phyloP scores from a whole-genome alignment of 2,113 vertebrate species.

The Phrynosoma blainvillii region DNA sequence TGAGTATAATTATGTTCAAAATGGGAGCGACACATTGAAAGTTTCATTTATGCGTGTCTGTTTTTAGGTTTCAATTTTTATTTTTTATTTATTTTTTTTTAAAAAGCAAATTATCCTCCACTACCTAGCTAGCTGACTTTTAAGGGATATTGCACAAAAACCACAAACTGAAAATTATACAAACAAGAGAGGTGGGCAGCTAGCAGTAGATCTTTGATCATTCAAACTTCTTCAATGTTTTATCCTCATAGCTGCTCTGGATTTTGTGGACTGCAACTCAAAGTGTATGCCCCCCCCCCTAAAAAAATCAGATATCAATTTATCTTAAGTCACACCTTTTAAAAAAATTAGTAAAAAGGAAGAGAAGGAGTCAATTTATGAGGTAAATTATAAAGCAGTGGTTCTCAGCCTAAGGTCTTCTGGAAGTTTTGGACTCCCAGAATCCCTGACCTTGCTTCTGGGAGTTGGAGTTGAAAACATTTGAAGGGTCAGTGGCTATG shows the following conservation, averaged over 20 bases:
- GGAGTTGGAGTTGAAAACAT: too few relatives aligned
- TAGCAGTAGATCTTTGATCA: not conserved
- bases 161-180: not conserved
- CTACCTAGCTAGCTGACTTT: not conserved
- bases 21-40: not conserved
- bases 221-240: not conserved
- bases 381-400: not conserved
- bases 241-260: not conserved
- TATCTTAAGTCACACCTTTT: too few relatives aligned
- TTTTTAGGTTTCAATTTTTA: not conserved
- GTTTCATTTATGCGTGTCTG: not conserved
- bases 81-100: too few relatives aligned
- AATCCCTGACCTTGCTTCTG: too few relatives aligned
- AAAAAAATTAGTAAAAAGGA: not conserved
- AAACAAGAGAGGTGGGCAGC: not conserved
- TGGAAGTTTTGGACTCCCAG: too few relatives aligned
- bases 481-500: too few relatives aligned
- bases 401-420: too few relatives aligned
- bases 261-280: not conserved
- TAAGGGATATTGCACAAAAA: not conserved
- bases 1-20: constrained; percentile 14
- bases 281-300: not conserved
- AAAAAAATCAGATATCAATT: too few relatives aligned
- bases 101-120: not conserved
- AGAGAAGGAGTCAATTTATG: not conserved